Conservation (phyloP, 2,113 vertebrate species). For the Rhinoptilus africanus region DNA sequence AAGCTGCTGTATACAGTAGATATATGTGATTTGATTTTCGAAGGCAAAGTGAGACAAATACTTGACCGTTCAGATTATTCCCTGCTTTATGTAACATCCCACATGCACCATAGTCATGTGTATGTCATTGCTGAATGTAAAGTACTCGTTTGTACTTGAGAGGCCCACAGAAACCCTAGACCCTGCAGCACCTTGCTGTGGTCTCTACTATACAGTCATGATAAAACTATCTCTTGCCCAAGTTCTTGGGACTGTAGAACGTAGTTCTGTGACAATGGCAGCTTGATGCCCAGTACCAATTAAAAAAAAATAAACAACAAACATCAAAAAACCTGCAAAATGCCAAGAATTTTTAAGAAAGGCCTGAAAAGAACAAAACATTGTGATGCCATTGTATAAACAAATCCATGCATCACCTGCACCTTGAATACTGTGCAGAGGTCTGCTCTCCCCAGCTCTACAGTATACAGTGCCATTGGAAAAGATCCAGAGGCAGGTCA, state of each 20-base stretch:
- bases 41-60: background rate
- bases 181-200: background rate
- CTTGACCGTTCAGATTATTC: background rate
- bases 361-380: background rate
- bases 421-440: background rate
- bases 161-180: background rate
- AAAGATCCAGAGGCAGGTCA: background rate
- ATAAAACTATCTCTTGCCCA: background rate
- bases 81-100: background rate
- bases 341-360: background rate
- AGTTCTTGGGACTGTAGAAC: background rate
- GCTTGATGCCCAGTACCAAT: background rate
- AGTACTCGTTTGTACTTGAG: background rate
- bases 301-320: background rate
- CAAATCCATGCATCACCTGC: background rate
- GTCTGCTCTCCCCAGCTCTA: background rate
- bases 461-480: background rate
- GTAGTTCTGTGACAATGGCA: background rate
- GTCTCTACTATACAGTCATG: background rate
- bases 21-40: background rate
- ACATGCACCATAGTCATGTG: background rate
- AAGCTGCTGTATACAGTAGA: background rate
- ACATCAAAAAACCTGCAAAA: background rate
- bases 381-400: background rate
- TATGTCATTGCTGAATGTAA: background rate